Evolutionary conservation across 2,113 vertebrate genomes (phyloP), one percentile per base, ranked within the genome.

Genomic region (Odontesthes bonariensis): DNA sequence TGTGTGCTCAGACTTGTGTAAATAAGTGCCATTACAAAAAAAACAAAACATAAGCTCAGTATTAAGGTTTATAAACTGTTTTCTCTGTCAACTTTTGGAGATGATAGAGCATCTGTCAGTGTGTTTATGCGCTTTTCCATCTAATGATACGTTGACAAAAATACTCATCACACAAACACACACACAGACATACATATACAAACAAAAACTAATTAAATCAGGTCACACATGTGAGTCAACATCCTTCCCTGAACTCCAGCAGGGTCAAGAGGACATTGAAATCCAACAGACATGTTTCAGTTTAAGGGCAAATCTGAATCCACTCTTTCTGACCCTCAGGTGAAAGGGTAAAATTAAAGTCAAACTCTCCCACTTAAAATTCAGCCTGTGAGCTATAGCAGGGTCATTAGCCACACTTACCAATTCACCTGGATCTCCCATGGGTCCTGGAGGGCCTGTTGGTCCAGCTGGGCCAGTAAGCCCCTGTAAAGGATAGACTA

Each of bases 371-470:
- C 35, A 38, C 23, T 54, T n/a, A 49, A 57, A 40, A 57, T 55
- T 55, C 38, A 57, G 19, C 20, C 7, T 51, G 6, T 59, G 42
- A 60, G 6, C 8, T 56, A 32, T 17, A 23, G 8, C 16, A 23
- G 54, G 31, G 4, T 60, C 57, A 19, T 54, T 38, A 74, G 23
- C 62, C 31, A 53, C 31, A 85, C 93, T 88, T 88, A 98, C 97
- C 94, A 81, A 61, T 51, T 94, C 94, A 33, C 97, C 97, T 0
- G 92, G 94, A 82, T 98, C 96, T 71, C 97, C 97, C 0, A 88
- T 86, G n/a, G 93, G 95, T 80, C 97, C 97, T 61, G 92, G 85
- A 38, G 96, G 89, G 8, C 94, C 94, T 14, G 58, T 79, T 72
- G 92, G 87, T 70, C 94, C 94, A 57, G 86, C 84, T 83, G 88